A percentile compares a stretch with the other conserved stretches of the same genome.
phyloP scores from a whole-genome alignment of 2,113 vertebrate species.

The Thinocorus orbignyianus region DNA sequence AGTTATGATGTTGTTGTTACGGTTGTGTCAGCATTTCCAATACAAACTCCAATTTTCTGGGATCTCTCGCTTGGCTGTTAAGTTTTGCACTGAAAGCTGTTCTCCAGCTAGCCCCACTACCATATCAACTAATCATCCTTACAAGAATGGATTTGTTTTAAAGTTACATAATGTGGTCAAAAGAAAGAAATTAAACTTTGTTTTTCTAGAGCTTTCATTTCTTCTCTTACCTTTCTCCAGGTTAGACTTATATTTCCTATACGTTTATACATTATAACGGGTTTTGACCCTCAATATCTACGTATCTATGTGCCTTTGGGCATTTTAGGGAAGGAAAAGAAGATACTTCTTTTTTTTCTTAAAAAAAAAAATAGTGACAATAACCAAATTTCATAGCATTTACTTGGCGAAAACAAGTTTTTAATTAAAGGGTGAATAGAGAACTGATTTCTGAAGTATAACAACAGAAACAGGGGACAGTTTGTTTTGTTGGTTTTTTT shows the following conservation, averaged over 20 bases:
- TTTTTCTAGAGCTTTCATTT: background rate
- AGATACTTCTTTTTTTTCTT: accelerated
- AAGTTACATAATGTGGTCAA: background rate
- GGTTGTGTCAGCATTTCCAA: slow-evolving; percentile 56
- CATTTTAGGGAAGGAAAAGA: background rate
- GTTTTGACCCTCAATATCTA: background rate
- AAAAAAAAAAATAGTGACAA: background rate
- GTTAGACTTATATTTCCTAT: background rate
- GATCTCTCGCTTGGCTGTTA: slow-evolving; percentile 31
- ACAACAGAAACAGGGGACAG: background rate
- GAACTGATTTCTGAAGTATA: background rate
- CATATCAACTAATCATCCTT: slow-evolving; percentile 4
- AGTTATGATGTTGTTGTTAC: slow-evolving; percentile 48
- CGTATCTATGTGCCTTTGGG: background rate
- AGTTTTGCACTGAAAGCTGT: slow-evolving; percentile 53
- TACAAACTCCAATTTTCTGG: slow-evolving; percentile 53
- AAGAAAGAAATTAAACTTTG: background rate
- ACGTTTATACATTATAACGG: background rate
- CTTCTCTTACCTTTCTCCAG: background rate
- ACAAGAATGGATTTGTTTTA: background rate
- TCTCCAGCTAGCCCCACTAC: slow-evolving; percentile 1
- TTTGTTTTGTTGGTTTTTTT: background rate
- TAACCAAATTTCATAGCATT: background rate
- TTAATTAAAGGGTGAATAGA: background rate
- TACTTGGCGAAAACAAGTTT: background rate